Conservation (phyloP, 92 coral and sea anemone genomes). For the Desmophyllum pertusum region DNA sequence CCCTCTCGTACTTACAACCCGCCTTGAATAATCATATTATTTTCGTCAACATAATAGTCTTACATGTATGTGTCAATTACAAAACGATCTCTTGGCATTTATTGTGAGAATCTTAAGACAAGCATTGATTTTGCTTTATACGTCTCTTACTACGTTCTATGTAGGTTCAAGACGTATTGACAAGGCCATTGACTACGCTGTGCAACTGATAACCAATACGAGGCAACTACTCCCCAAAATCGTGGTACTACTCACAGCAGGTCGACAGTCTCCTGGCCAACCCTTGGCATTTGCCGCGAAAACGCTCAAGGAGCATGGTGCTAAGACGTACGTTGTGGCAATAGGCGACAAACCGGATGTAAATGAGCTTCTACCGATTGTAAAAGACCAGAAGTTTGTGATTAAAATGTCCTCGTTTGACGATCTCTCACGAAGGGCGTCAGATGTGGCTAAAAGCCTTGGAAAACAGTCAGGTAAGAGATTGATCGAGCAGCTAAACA, state of each 20-base stretch:
- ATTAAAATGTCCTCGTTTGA: conserved; percentile 52
- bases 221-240: conserved; percentile 70
- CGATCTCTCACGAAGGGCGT: conserved; percentile 46
- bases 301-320: conserved; percentile 66
- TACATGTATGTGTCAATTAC: no score
- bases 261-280: conserved; percentile 45
- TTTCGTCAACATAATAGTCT: no score
- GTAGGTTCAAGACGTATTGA: conserved; percentile 61
- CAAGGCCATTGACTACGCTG: conserved; percentile 65
- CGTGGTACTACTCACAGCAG: conserved; percentile 76
- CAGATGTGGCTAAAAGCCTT: conserved; percentile 41
- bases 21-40: no score
- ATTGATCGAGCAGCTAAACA: background rate
- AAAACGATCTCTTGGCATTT: background rate
- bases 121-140: background rate
- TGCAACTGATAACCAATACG: conserved; percentile 50
- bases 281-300: conserved; percentile 45
- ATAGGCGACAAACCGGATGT: conserved; percentile 58
- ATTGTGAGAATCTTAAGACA: background rate
- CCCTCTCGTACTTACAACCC: no score
- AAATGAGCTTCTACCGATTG: conserved; percentile 61
- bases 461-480: conserved; percentile 68
- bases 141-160: background rate
- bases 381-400: conserved; percentile 50
- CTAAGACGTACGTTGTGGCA: conserved; percentile 67